Percentiles rank a stretch among this genome's conserved stretches.
Evolutionary conservation across 92 coral and sea anemone genomes (phyloP).

Genomic region (Epizoanthus fatuus): DNA sequence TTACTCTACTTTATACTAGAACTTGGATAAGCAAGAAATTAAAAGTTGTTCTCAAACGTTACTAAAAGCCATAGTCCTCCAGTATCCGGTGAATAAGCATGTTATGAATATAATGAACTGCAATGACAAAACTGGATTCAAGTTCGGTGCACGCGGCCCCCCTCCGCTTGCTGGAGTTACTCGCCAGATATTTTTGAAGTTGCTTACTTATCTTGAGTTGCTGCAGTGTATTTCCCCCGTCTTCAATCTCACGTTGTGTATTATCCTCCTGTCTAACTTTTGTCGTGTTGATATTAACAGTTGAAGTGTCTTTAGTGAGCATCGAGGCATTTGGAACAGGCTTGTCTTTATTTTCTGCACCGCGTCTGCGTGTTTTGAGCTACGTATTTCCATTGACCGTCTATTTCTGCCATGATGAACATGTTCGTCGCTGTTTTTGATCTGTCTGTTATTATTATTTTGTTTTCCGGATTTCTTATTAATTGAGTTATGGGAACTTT

Average conservation of each 20-base stretch:
- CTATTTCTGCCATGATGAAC: not conserved
- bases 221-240: slow-evolving; percentile 36
- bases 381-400: not conserved
- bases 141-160: slow-evolving; percentile 75
- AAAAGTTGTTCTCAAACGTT: no score
- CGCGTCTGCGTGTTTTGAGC: not conserved
- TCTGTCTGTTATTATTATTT: not conserved
- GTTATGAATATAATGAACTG: slow-evolving; percentile 83
- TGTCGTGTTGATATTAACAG: not conserved
- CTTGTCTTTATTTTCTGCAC: not conserved
- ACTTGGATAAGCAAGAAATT: no score
- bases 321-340: not conserved
- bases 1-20: no score
- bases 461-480: not conserved
- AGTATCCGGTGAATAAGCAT: slow-evolving; percentile 85
- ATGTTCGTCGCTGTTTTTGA: not conserved
- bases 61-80: slow-evolving; percentile 66
- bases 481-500: no score
- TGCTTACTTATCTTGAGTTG: slow-evolving; percentile 60
- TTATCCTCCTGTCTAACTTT: slow-evolving; percentile 30
- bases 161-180: slow-evolving; percentile 56
- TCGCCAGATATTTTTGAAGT: slow-evolving; percentile 55
- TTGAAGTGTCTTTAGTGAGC: not conserved
- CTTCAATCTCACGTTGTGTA: slow-evolving; percentile 9
- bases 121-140: slow-evolving; percentile 67